Evolutionary conservation across 2,113 vertebrate species (phyloP), one percentile per base, ranked within the genome.

Genomic region (Oceanodroma tethys): DNA sequence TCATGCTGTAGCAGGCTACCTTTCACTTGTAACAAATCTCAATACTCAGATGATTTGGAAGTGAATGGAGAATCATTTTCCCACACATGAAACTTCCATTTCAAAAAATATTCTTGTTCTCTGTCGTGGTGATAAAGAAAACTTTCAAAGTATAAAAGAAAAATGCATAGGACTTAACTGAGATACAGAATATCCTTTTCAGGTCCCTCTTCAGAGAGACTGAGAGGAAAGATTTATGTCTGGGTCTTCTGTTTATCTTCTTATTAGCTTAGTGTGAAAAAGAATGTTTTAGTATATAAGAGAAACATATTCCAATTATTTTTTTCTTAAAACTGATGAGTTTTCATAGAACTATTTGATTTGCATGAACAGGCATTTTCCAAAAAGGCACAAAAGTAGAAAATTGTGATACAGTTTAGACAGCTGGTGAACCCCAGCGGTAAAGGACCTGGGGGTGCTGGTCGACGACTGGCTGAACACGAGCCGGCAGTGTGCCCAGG

Each of bases 291-390:
- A 16, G 13, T 26, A 10, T 19, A 16, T 13, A 15, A 42, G 2
- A 66, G 5, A 81, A 81, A 58, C 0, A 1, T 50, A 52, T 40
- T 75, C 6, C 1, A n/a, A 22, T 21, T 6, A 14, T 16, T 10
- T 73, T 42, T 67, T 75, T 58, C 22, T 60, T 83, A 40, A 72
- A 86, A 63, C 6, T 5, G 0, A 32, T 40, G 11, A 30, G 6
- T 62, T 83, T 88, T 83, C 16, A 20, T 40, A 62, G 8, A 78
- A 38, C 73, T 73, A 36, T 84, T 36, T 81, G 10, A 59, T 56
- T 84, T 86, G 10, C 8, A 15, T 62, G 27, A 83, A 18, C 6
- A 62, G 2, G 2, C 34, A 40, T 62, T 70, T 79, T 85, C 9
- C 45, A 84, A 58, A 87, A 84, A 47, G 27, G 29, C 94, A 53